Percentiles rank a stretch among this genome's conserved stretches.
These are phyloP conservation scores for Manis javanica DNA, from an alignment of 2,797 vertebrate genomes.

Conservation along the genomic window DNA sequence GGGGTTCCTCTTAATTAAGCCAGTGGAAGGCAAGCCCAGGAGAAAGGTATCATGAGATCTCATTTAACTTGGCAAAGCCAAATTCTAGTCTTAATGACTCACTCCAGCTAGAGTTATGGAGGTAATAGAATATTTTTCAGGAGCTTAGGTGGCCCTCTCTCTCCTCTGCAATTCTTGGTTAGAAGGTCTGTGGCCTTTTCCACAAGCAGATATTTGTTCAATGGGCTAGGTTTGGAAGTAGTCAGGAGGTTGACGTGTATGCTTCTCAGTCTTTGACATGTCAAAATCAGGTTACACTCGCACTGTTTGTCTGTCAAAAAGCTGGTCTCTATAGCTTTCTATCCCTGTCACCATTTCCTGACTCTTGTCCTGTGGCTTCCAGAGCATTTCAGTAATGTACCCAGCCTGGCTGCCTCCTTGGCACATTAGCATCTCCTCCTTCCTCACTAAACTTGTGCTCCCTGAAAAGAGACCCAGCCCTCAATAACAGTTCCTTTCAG, in stretches of 20 bases:
- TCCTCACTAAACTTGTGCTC: not conserved
- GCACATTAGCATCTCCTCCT: not conserved
- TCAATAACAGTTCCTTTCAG: not conserved
- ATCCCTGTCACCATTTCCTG: not conserved
- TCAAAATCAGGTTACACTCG: not conserved
- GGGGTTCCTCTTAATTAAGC: not conserved
- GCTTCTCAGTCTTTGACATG: not conserved
- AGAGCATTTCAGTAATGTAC: not conserved
- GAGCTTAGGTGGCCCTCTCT: not conserved
- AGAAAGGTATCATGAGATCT: not conserved
- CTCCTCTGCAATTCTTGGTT: constrained; percentile 14
- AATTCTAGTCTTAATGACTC: not conserved
- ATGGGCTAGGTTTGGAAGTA: not conserved
- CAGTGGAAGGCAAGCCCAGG: not conserved
- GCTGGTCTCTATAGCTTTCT: not conserved
- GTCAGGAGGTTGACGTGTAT: not conserved
- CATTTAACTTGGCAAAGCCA: not conserved
- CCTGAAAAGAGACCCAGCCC: not conserved
- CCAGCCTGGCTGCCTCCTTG: not conserved
- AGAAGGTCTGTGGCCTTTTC: not conserved
- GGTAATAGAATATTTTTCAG: not conserved
- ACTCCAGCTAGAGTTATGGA: not conserved
- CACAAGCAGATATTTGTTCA: not conserved
- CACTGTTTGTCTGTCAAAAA: not conserved
- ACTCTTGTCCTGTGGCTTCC: not conserved